Percentiles rank a stretch among this genome's conserved stretches.
phyloP scores from a whole-genome alignment of 2,113 vertebrate genomes.

The Entelurus aequoreus region DNA sequence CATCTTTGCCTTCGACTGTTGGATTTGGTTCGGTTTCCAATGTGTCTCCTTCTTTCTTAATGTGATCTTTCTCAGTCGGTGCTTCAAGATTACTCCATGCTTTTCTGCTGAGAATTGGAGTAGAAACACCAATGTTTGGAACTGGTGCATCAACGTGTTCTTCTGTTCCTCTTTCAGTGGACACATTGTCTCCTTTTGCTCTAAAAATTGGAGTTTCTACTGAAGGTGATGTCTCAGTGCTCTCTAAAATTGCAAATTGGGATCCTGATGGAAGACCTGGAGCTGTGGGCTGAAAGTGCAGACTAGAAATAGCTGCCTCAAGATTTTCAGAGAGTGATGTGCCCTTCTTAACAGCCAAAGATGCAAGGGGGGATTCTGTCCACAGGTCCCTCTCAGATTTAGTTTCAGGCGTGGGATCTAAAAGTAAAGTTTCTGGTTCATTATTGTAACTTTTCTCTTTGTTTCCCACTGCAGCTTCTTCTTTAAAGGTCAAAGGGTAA shows the following conservation, averaged over 20 bases:
- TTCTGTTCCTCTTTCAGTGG: neutral
- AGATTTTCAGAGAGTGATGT: conserved; percentile 1
- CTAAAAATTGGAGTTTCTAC: neutral
- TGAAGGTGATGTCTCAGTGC: neutral
- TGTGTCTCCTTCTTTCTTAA: neutral
- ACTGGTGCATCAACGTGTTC: neutral
- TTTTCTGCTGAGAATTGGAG: conserved; percentile 13
- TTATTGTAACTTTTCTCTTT: neutral
- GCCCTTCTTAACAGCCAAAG: neutral
- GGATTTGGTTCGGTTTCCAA: neutral
- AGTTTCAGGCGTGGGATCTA: neutral
- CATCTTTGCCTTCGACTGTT: neutral
- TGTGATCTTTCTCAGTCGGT: neutral
- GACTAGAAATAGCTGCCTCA: conserved; percentile 8
- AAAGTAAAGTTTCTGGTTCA: neutral
- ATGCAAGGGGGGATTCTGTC: neutral
- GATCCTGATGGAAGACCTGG: conserved; percentile 7
- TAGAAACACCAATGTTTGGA: neutral
- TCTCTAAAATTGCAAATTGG: conserved; percentile 4
- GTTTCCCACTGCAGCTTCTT: neutral
- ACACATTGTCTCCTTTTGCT: neutral
- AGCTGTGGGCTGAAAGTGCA: conserved; percentile 11
- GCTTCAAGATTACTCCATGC: neutral
- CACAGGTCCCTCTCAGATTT: no score
- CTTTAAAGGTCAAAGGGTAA: conserved; percentile 4